phyloP scores from a whole-genome alignment of 2,888 invertebrate genomes.

The Drosophila vallismaia region DNA sequence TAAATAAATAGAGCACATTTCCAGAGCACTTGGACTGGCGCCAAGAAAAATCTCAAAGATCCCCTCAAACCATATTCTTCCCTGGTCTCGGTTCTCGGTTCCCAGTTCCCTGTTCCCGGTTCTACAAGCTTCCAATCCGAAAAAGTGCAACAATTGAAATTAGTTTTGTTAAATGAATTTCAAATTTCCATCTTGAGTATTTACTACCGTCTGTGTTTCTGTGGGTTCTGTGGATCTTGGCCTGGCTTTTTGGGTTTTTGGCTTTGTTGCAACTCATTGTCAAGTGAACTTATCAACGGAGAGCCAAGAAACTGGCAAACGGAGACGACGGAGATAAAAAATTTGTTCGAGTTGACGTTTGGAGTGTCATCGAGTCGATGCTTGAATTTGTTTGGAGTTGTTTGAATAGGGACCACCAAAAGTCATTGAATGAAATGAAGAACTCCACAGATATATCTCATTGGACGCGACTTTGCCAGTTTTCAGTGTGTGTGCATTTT shows the following conservation, averaged over 20 bases:
- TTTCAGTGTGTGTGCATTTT: slow-evolving; percentile 12
- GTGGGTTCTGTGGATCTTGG: slow-evolving; percentile 32
- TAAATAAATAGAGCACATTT: slow-evolving; percentile 35
- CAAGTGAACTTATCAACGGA: slow-evolving; percentile 78
- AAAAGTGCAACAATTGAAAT: slow-evolving; percentile 75
- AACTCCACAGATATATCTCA: slow-evolving; percentile 64
- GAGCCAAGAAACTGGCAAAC: slow-evolving; percentile 49
- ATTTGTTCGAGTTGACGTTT: slow-evolving; percentile 78
- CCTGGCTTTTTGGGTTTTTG: slow-evolving; percentile 44
- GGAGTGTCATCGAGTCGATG: slow-evolving; percentile 77
- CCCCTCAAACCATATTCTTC: slow-evolving; percentile 25
- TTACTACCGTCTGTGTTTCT: slow-evolving; percentile 62
- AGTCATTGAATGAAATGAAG: slow-evolving; percentile 79
- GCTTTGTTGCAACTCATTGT: slow-evolving; percentile 78
- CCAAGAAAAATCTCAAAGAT: slow-evolving; percentile 64
- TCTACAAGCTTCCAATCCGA: neutral
- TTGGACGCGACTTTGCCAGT: slow-evolving; percentile 23
- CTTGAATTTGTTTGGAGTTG: slow-evolving; percentile 80
- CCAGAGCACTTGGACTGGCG: slow-evolving; percentile 62
- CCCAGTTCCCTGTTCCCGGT: slow-evolving; percentile 39
- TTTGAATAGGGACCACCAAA: slow-evolving; percentile 79
- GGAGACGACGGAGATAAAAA: slow-evolving; percentile 28
- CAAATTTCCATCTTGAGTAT: slow-evolving; percentile 65
- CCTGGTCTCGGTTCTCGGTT: slow-evolving; percentile 39
- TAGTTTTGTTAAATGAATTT: slow-evolving; percentile 76